These are phyloP conservation scores for Meiosimyza decipiens DNA, from an alignment of 2,888 invertebrate species.

Conservation along the genomic window DNA sequence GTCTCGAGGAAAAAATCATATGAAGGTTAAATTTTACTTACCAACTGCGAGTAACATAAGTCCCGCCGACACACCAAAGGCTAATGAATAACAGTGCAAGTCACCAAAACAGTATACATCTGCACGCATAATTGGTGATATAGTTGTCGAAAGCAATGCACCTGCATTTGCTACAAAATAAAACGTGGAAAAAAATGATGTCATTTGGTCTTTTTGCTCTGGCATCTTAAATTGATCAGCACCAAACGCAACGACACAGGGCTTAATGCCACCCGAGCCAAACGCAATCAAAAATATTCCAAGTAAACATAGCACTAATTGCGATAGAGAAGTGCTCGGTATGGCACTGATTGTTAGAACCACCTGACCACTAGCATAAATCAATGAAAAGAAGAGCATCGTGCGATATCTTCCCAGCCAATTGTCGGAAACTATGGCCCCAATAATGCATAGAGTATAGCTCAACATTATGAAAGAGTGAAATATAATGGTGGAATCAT, in stretches of 20 bases:
- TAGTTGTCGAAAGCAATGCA: constrained; percentile 76
- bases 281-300: constrained; percentile 77
- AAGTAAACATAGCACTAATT: constrained; percentile 69
- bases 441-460: constrained; percentile 80
- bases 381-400: constrained; percentile 77
- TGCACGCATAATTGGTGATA: constrained; percentile 78
- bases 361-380: constrained; percentile 76
- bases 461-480: constrained; percentile 79
- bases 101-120: constrained; percentile 74
- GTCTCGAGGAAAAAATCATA: too few species aligned
- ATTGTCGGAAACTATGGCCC: constrained; percentile 82
- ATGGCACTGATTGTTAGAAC: constrained; percentile 73
- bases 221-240: constrained; percentile 80
- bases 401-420: constrained; percentile 80
- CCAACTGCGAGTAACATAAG: constrained; percentile 78
- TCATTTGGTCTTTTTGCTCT: constrained; percentile 73
- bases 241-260: constrained; percentile 83
- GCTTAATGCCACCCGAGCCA: constrained; percentile 85
- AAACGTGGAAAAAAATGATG: constrained; percentile 79
- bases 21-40: constrained; percentile 59
- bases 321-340: constrained; percentile 67
- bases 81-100: constrained; percentile 75
- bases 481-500: constrained; percentile 77
- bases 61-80: constrained; percentile 80
- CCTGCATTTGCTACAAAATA: constrained; percentile 77